phyloP scores from a whole-genome alignment of 1,140 invertebrate genomes.

The Leptopilina clavipes region DNA sequence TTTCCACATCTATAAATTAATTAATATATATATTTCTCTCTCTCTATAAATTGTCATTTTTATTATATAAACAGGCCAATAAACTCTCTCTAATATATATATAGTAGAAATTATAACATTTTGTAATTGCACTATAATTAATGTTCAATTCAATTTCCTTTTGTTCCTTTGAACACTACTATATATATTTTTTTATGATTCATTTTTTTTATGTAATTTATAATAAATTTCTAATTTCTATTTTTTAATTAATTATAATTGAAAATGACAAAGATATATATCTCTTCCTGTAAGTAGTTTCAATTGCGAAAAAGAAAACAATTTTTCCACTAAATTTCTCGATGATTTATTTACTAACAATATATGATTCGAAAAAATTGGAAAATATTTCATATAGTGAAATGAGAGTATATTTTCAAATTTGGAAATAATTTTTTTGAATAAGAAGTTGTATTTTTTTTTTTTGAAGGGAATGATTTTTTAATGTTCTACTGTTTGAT shows the following conservation, averaged over 20 bases:
- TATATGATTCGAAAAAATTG: no score
- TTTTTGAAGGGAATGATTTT: neutral
- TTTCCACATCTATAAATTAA: neutral
- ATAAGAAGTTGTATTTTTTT: neutral
- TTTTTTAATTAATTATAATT: neutral
- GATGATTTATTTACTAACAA: no score
- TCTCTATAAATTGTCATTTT: neutral
- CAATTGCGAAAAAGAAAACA: no score
- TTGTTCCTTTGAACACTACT: no score
- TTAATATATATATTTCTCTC: neutral
- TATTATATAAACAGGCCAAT: neutral
- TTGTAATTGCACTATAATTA: neutral
- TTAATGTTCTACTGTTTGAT: neutral
- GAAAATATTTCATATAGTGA: neutral
- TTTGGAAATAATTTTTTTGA: neutral
- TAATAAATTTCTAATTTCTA: no score
- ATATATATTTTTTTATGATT: no score
- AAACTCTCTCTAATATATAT: neutral
- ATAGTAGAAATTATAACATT: neutral
- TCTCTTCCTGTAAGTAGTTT: no score
- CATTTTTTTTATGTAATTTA: neutral
- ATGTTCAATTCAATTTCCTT: neutral
- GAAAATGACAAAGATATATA: conserved; percentile 1
- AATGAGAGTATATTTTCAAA: neutral
- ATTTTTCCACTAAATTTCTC: no score